Conservation (phyloP, 2,888 invertebrate genomes). For the Formica aserva region DNA sequence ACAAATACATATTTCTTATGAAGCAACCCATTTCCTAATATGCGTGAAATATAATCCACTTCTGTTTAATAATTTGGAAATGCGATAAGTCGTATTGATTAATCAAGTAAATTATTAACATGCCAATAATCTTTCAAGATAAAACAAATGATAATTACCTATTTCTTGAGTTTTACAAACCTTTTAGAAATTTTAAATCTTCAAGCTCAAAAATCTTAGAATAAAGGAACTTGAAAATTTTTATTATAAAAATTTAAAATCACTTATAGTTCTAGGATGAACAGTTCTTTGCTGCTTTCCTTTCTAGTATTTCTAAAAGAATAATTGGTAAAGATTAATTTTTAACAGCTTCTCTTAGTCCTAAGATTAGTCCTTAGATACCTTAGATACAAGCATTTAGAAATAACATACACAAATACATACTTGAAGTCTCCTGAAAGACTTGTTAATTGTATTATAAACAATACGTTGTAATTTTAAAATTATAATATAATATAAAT, state of each 20-base stretch:
- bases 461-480: neutral
- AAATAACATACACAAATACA: neutral
- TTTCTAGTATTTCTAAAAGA: slow-evolving; percentile 24
- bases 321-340: neutral
- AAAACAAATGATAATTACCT: neutral
- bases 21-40: neutral
- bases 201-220: neutral
- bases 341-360: neutral
- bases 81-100: neutral
- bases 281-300: neutral
- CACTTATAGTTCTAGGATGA: neutral
- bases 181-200: neutral
- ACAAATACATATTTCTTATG: neutral
- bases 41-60: neutral
- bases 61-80: slow-evolving; percentile 13
- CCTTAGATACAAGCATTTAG: too few species aligned
- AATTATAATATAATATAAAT: neutral
- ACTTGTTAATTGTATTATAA: neutral
- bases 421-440: neutral
- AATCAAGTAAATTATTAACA: neutral
- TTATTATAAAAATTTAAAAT: neutral
- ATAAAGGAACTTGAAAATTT: neutral
- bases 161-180: neutral
- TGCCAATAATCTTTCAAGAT: neutral
- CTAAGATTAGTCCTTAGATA: neutral